Evolutionary conservation across 2,888 invertebrate species (phyloP), one percentile per base, ranked within the genome.

Genomic region (Bhutanitis thaidina): DNA sequence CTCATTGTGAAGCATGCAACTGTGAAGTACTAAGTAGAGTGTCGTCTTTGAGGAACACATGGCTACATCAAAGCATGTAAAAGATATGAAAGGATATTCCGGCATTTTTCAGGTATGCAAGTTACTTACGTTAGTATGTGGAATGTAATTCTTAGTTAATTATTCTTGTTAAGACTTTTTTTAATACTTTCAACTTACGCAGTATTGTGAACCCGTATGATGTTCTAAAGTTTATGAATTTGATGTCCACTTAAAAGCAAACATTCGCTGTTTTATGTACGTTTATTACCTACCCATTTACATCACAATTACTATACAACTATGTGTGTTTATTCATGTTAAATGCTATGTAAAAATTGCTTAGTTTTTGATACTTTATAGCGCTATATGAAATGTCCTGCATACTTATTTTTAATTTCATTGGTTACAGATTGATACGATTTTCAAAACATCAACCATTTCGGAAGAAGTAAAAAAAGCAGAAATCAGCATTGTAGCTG

Each of bases 371-470:
- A 38, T 38, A 8, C 29, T 29, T 4, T 29, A 29, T 29, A 29
- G 29, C 29, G n/a, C 38, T 38, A 41, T 41, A 29, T 41, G 30
- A 41, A 41, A 29, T 29, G 32, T 30, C 38, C 38, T 38, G 41
- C 13, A 30, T 41, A 41, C 15, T 41, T 41, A 30, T 41, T 41
- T 25, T 41, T 41, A 30, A 41, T 14, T 41, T 41, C 41, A 12
- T 41, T 41, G 30, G 14, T 38, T 38, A 38, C 20, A 20, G 2
- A 5, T 20, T 20, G 20, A 20, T 20, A 20, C 20, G 20, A 5
- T 20, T 20, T 20, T 3, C 20, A 20, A 20, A 20, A 20, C 20
- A 20, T 20, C 20, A 20, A 20, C 20, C 20, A 20, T 20, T 38
- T 38, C 38, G 38, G 16, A 38, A 38, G 38, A 15, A 38, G 38